Base-by-base conservation (phyloP, 2,113 vertebrate species). In the Perca flavescens region DNA sequence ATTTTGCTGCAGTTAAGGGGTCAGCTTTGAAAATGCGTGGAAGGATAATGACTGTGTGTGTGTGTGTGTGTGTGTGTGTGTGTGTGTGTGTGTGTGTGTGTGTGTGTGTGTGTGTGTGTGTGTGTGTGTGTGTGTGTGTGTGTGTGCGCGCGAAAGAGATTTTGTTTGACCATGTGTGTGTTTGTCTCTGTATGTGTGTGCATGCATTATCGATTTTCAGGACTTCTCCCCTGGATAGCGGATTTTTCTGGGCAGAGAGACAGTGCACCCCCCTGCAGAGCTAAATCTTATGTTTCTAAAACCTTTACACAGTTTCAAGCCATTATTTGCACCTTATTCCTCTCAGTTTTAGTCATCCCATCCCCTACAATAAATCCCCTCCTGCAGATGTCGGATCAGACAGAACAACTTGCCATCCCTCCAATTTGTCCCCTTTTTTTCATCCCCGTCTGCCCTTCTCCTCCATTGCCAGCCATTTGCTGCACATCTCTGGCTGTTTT, bases 131-230 rank as follows among this genome's bases (percentile, higher is more conserved):
- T 63, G n/a, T 25, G 40, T 78, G 31, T 58, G 67, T 74, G 65
- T 46, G 40, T 36, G 28, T 31, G 31, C 50, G 61, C 54, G 43
- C 69, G 40, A 40, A 43, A 43, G 40, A 43, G 40, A 43, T 43
- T 10, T 11, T 43, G 10, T 40, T 10, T 10, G 2, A 43, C 40
- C 40, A 11, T 43, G 40, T 43, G 40, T 43, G 40, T 43, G 40
- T 43, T 43, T 43, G 40, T 43, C 40, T 40, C 40, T 43, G 80
- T 43, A 28, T 68, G 31, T 61, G 25, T 52, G 28, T 71, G 49
- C 22, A 22, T 83, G 36, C 74, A 84, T 84, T 88, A 88, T 91
- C 78, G 88, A 92, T 87, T 54, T 65, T 67, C 70, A 60, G 78
- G 58, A 70, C 47, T 69, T 74, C 82, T 77, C 50, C 54, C 50